These are phyloP conservation scores for Dendrolimus pini DNA, from an alignment of 2,888 invertebrate species.

Conservation along the genomic window DNA sequence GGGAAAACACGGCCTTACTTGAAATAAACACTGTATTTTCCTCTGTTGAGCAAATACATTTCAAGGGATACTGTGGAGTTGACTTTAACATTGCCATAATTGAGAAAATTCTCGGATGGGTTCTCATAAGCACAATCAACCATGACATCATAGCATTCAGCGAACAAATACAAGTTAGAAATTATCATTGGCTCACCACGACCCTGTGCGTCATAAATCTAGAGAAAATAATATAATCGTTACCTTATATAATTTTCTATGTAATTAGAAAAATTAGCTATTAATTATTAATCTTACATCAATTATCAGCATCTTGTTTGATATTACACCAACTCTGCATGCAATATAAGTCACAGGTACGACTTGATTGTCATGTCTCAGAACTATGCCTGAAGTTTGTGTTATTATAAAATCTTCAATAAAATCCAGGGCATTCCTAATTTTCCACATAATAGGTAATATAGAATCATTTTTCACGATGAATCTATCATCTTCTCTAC, in stretches of 20 bases:
- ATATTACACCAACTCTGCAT: constrained; percentile 52
- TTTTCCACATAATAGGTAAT: constrained; percentile 73
- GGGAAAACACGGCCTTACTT: constrained; percentile 42
- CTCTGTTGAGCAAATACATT: constrained; percentile 74
- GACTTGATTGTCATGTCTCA: constrained; percentile 58
- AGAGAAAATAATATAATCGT: constrained; percentile 11
- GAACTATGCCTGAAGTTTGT: constrained; percentile 53
- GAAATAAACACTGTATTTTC: constrained; percentile 74
- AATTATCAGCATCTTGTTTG: constrained; percentile 48
- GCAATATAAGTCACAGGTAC: constrained; percentile 70
- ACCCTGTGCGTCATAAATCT: constrained; percentile 63
- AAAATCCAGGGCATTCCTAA: constrained; percentile 54
- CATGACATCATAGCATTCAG: constrained; percentile 78
- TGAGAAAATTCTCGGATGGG: constrained; percentile 54
- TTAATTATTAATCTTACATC: constrained; percentile 44
- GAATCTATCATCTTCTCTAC: constrained; percentile 62
- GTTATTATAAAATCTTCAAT: constrained; percentile 64
- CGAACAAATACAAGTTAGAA: constrained; percentile 60
- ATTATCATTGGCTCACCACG: constrained; percentile 59
- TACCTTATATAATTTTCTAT: neutral
- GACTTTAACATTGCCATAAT: constrained; percentile 77
- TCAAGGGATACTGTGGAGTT: constrained; percentile 55
- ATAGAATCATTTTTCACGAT: constrained; percentile 75
- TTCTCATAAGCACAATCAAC: constrained; percentile 71
- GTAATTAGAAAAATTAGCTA: neutral